Percentiles rank a stretch among this genome's conserved stretches.
phyloP scores from a whole-genome alignment of 2,113 vertebrate genomes.

The Aegotheles bennettii region DNA sequence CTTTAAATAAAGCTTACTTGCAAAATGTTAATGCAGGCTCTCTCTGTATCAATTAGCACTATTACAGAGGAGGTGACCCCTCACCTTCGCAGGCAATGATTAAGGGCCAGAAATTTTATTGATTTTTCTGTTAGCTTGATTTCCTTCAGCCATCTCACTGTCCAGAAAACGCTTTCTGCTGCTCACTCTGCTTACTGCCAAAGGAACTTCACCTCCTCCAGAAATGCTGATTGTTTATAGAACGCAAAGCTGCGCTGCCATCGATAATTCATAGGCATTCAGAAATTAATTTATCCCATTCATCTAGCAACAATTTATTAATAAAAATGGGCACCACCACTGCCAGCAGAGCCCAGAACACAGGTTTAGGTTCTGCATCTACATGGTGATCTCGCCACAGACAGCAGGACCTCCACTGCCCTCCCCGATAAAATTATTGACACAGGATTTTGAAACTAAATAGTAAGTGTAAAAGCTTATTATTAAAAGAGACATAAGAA shows the following conservation, averaged over 20 bases:
- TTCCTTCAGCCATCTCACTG: not conserved
- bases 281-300: not conserved
- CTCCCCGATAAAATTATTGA: not conserved
- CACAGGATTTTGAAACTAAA: not conserved
- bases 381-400: fast-evolving
- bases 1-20: not conserved
- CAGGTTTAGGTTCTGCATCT: not conserved
- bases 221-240: not conserved
- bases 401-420: not conserved
- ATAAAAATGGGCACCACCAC: fast-evolving
- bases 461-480: not conserved
- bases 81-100: not conserved
- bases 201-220: not conserved
- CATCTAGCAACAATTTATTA: not conserved
- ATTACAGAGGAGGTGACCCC: not conserved
- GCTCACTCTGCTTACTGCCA: not conserved
- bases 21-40: not conserved
- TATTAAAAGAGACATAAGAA: not conserved
- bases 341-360: not conserved
- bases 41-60: not conserved
- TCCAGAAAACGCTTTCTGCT: not conserved
- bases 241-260: not conserved
- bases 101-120: not conserved
- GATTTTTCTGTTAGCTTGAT: not conserved
- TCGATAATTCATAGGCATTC: fast-evolving